Percentiles rank a stretch among this genome's conserved stretches.
Evolutionary conservation across 2,797 vertebrate genomes (phyloP).

Genomic region (Octomys mimax): DNA sequence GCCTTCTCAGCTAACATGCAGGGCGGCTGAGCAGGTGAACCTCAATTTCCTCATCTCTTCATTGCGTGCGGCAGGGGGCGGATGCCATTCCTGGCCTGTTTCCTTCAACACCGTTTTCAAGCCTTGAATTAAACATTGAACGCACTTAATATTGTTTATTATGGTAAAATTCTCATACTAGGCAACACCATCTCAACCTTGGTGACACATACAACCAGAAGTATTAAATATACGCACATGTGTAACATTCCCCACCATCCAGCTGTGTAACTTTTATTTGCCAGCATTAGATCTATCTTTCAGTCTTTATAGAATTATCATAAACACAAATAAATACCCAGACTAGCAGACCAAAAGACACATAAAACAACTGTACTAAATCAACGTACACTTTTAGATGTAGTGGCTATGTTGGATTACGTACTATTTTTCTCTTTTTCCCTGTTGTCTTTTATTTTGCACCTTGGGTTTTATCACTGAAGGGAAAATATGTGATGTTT

Average conservation of each 20-base stretch:
- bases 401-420: not conserved
- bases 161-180: not conserved
- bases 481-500: not conserved
- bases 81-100: not conserved
- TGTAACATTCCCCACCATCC: not conserved
- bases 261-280: not conserved
- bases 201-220: not conserved
- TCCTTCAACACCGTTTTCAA: not conserved
- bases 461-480: not conserved
- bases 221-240: not conserved
- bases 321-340: not conserved
- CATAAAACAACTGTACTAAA: not conserved
- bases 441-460: not conserved
- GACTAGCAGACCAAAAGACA: not conserved
- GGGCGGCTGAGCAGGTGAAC: not conserved
- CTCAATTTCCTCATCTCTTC: not conserved
- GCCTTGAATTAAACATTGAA: not conserved
- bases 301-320: not conserved
- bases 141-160: not conserved
- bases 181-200: not conserved
- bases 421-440: not conserved
- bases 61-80: not conserved
- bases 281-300: not conserved
- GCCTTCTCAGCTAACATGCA: too few relatives aligned
- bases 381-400: not conserved